Evolutionary conservation across 2,113 vertebrate species (phyloP), one percentile per base, ranked within the genome.

Genomic region (Rhombomys opimus): DNA sequence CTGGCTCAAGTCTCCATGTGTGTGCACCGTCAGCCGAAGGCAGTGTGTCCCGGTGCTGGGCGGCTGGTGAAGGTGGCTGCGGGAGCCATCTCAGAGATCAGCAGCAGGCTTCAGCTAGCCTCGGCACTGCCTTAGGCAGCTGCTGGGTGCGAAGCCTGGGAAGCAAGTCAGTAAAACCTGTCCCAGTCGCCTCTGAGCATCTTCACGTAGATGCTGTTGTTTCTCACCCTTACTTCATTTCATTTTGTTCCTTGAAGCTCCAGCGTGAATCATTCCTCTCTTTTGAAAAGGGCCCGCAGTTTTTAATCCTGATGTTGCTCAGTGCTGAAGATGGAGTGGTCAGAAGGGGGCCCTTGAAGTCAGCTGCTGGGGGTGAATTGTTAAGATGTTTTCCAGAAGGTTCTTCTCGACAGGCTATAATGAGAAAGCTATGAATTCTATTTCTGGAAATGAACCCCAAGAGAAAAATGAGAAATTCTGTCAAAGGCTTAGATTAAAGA

Each of bases 191-290:
- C 30, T 57, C 67, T 30, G 18, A 54, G 84, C 18, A 75, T 65
- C 84, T 85, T 61, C 86, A 59, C 57, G n/a, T 63, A 80, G 1
- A 27, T 30, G 14, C 54, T 13, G 32, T 63, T 17, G 22, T 89
- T 23, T 73, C 41, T 80, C 46, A n/a, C 65, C 52, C 50, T 23
- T 63, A 75, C 75, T 59, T 61, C 57, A 59, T 78, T 59, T 61
- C 57, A 59, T 65, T 91, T 93, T 81, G 54, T 90, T 90, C 78
- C 96, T 92, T 92, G 85, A 93, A 89, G 80, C 85, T 76, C 86
- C 15, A 67, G n/a, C 17, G n/a, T 81, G n/a, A 32, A 89, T 90
- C 38, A 22, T 50, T 32, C 17, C 14, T 70, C 61, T 70, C 68
- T 23, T 72, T 59, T 32, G 15, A 57, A 46, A 59, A 70, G 52